Conservation (phyloP, 1,140 invertebrate species). For the Drosophila willistoni region DNA sequence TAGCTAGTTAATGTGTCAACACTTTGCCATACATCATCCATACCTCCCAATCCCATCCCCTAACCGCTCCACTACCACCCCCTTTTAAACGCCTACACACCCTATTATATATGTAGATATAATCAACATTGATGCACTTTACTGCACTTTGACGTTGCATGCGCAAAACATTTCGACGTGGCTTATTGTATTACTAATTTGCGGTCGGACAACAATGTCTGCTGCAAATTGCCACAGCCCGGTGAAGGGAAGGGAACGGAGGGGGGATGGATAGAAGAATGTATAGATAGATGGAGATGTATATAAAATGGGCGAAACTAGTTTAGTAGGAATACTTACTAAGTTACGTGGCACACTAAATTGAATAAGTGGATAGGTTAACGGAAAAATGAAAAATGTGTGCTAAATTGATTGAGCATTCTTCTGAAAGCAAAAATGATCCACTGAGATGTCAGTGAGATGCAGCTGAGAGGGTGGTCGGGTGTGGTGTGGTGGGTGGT, state of each 20-base stretch:
- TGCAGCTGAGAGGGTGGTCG: too few relatives aligned
- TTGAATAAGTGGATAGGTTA: conserved; percentile 61
- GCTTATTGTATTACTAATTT: conserved; percentile 48
- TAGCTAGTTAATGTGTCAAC: too few relatives aligned
- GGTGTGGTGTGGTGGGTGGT: background rate
- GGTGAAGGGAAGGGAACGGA: background rate
- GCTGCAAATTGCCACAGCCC: conserved; percentile 16
- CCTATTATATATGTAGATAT: conserved; percentile 1
- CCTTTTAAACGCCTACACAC: background rate
- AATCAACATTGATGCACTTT: conserved; percentile 46
- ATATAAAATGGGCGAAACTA: conserved; percentile 52
- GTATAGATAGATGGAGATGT: conserved; percentile 17
- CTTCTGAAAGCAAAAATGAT: conserved; percentile 9
- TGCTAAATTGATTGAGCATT: conserved; percentile 72
- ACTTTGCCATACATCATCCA: too few relatives aligned
- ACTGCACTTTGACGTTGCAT: conserved; percentile 41
- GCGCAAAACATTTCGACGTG: conserved; percentile 20
- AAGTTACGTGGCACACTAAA: conserved; percentile 67
- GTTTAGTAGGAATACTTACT: conserved; percentile 69
- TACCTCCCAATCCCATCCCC: too few relatives aligned
- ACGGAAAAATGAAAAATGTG: conserved; percentile 52
- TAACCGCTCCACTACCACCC: background rate
- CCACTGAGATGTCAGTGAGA: too few relatives aligned
- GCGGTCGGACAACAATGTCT: conserved; percentile 27
- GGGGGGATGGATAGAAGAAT: background rate